phyloP scores from a whole-genome alignment of 2,113 vertebrate genomes.

The Nematolebias whitei region DNA sequence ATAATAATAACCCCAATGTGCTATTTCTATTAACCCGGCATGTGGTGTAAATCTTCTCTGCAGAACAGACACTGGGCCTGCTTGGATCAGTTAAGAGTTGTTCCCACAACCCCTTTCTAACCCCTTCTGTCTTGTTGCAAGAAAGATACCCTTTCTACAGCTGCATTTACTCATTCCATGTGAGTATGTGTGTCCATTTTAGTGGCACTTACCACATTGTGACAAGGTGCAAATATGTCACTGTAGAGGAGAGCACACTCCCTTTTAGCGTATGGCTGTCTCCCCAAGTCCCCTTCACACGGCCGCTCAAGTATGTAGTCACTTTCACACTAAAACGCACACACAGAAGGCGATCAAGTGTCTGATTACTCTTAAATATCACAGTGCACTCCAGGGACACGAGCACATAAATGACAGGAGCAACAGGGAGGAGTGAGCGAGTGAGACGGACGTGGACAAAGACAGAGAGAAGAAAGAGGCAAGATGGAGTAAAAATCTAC shows the following conservation, averaged over 20 bases:
- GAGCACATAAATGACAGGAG: constrained; percentile 45
- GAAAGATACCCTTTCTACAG: constrained; percentile 40
- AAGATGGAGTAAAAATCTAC: constrained; percentile 26
- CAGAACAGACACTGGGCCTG: constrained; percentile 20
- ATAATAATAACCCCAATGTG: neutral
- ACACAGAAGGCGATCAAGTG: constrained; percentile 52
- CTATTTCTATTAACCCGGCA: neutral
- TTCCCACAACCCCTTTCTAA: constrained; percentile 48
- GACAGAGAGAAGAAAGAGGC: constrained; percentile 33
- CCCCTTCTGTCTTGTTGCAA: constrained; percentile 21
- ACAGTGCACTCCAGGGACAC: constrained; percentile 54
- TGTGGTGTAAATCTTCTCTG: constrained; percentile 32
- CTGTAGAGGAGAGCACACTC: constrained; percentile 97
- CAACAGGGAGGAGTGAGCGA: constrained; percentile 17
- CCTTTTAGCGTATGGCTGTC: constrained; percentile 97
- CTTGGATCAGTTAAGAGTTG: constrained; percentile 47
- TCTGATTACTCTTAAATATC: constrained; percentile 78
- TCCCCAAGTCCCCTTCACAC: constrained; percentile 93
- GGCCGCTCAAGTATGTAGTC: constrained; percentile 87
- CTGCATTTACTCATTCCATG: constrained; percentile 18
- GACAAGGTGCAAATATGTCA: constrained; percentile 94
- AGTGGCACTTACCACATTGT: constrained; percentile 89
- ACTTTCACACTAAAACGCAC: constrained; percentile 87
- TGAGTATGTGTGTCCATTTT: constrained; percentile 18
- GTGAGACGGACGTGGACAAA: constrained; percentile 26